These are phyloP conservation scores for Opisthocomus hoazin DNA, from an alignment of 2,113 vertebrate genomes.

Conservation along the genomic window DNA sequence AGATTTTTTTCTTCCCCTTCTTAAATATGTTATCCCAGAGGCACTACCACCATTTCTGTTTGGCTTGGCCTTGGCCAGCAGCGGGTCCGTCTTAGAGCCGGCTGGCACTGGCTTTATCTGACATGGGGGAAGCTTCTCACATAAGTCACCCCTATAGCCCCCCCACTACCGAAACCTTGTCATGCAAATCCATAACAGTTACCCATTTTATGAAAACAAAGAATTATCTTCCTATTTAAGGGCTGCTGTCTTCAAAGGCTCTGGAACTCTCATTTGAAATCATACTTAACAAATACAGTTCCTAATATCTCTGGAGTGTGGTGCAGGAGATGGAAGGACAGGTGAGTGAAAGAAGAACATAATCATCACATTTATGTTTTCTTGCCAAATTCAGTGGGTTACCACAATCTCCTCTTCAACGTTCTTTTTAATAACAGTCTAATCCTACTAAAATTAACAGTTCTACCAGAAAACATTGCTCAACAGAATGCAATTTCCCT, in stretches of 20 bases:
- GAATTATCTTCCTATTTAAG: not conserved
- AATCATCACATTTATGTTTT: not conserved
- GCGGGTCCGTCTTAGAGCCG: too few relatives aligned
- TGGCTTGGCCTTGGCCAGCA: too few relatives aligned
- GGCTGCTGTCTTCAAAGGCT: not conserved
- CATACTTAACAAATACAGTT: not conserved
- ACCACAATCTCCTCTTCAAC: not conserved
- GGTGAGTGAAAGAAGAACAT: not conserved
- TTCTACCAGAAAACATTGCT: not conserved
- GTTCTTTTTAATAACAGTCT: not conserved
- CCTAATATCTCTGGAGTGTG: not conserved
- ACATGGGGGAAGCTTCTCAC: too few relatives aligned
- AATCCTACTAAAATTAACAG: not conserved
- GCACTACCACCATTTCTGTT: too few relatives aligned
- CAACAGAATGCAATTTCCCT: not conserved
- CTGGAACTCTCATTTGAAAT: not conserved
- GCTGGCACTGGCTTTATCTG: too few relatives aligned
- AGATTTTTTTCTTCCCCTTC: too few relatives aligned
- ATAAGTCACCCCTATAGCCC: too few relatives aligned
- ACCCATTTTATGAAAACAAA: not conserved
- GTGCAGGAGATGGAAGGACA: not conserved
- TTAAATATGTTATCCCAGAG: too few relatives aligned
- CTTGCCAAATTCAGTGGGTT: not conserved
- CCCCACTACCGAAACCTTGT: too few relatives aligned
- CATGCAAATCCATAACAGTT: too few relatives aligned